A percentile compares a stretch with the other conserved stretches of the same genome.
phyloP scores from a whole-genome alignment of 2,113 vertebrate genomes.

The Isichthys henryi region DNA sequence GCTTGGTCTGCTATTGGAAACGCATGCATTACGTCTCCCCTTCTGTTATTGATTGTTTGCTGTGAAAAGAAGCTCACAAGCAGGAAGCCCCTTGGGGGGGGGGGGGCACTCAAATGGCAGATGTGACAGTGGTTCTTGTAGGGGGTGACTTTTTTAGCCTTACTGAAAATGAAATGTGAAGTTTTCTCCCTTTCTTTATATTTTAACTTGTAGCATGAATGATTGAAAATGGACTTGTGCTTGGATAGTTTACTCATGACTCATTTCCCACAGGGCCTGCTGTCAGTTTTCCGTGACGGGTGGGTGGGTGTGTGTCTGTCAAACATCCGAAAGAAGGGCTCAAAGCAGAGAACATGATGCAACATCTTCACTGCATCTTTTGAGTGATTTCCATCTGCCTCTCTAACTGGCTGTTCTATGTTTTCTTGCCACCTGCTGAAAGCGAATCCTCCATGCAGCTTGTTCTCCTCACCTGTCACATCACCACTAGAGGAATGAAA shows the following conservation, averaged over 20 bases:
- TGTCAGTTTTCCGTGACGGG: background rate
- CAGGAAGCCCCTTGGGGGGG: constrained; percentile 16
- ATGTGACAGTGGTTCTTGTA: background rate
- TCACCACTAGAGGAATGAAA: background rate
- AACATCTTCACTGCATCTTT: background rate
- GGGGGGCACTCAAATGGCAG: background rate
- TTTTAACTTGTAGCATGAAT: background rate
- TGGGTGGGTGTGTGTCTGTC: background rate
- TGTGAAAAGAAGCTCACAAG: constrained; percentile 27
- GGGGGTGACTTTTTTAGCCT: background rate
- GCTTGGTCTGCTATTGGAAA: background rate
- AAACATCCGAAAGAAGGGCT: background rate
- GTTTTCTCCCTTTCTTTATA: background rate
- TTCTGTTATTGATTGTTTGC: constrained; percentile 23
- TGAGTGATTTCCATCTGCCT: background rate
- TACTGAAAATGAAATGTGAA: background rate
- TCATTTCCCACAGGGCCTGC: background rate
- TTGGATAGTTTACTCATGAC: no score
- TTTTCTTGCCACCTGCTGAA: background rate
- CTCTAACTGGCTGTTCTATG: background rate
- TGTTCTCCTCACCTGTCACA: constrained; percentile 3
- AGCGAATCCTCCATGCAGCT: background rate
- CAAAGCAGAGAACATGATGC: background rate
- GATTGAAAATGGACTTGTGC: background rate
- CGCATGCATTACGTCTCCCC: constrained; percentile 22